These are phyloP conservation scores for Asbolus verrucosus DNA, from an alignment of 1,140 invertebrate genomes.

Conservation along the genomic window DNA sequence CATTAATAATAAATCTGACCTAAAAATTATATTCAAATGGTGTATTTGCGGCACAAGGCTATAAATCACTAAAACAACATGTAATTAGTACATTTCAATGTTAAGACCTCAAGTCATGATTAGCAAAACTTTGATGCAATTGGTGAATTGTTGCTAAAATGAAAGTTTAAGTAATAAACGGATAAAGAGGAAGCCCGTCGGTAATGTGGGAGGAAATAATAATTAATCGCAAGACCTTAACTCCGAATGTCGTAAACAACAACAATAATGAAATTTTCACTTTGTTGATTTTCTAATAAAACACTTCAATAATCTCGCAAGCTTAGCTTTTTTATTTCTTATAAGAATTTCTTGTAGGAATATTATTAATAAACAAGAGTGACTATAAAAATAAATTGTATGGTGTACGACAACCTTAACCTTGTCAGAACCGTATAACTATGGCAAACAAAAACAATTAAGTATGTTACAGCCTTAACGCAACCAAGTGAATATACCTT, in stretches of 20 bases:
- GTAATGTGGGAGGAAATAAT: slow-evolving; percentile 26
- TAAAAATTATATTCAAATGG: slow-evolving; percentile 24
- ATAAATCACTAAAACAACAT: slow-evolving; percentile 12
- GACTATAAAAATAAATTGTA: slow-evolving; percentile 12
- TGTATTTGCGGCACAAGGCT: background rate
- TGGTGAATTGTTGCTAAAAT: slow-evolving; percentile 19
- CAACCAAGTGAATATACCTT: slow-evolving; percentile 26
- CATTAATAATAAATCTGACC: slow-evolving; percentile 36
- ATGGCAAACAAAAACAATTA: slow-evolving; percentile 31
- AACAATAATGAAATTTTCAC: slow-evolving; percentile 16
- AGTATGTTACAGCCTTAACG: slow-evolving; percentile 4
- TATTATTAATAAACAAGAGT: background rate
- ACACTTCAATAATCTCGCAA: slow-evolving; percentile 15
- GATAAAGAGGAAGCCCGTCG: slow-evolving; percentile 25
- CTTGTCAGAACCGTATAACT: slow-evolving; percentile 7
- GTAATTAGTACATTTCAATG: slow-evolving; percentile 32
- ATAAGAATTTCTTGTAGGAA: background rate
- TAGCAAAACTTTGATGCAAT: slow-evolving; percentile 9
- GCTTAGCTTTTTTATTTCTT: background rate
- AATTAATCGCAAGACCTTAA: slow-evolving; percentile 17
- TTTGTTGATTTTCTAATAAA: slow-evolving; percentile 10
- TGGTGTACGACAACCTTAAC: slow-evolving; percentile 20
- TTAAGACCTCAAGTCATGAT: slow-evolving; percentile 27
- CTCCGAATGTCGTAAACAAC: slow-evolving; percentile 18
- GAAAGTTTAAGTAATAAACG: slow-evolving; percentile 18